Evolutionary conservation across 2,888 invertebrate genomes (phyloP), one percentile per base, ranked within the genome.

Genomic region (Barypeithes pellucidus): DNA sequence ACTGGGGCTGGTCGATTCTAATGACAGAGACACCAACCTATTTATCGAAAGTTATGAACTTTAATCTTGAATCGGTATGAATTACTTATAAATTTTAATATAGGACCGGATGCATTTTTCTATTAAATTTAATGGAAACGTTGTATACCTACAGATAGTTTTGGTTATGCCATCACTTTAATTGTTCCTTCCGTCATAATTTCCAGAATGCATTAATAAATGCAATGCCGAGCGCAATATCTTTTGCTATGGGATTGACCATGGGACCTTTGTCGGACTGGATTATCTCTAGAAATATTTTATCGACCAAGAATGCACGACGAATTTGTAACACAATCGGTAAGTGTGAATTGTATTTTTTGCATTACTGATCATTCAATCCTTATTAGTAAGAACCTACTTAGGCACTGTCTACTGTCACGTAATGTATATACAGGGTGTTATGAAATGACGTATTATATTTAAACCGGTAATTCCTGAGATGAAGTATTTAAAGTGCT

Each of bases 21-120:
- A 69, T 54, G 60, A 69, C 73, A 5, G 73, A 69, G 39, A 54
- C 41, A 22, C 73, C 73, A 29, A 73, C 73, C 14, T 73, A 69
- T 59, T 69, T 73, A 18, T 57, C 73, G 0, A 69, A 69, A 36
- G 43, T 52, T 29, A 69, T 73, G 73, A 45, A 60, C 14, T 73
- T 69, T 43, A 36, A 69, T 12, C 18, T 73, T n/a, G 60, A 63
- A 59, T 69, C 69, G 43, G 73, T 73, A 73, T 69, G 73, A 52
- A 33, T 12, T 14, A 41, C 8, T 16, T 1, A 45, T 8, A 3
- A 39, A 12, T 9, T 50, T n/a, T n/a, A n/a, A n/a, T n/a, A n/a
- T n/a, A n/a, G n/a, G n/a, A n/a, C n/a, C n/a, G n/a, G n/a, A n/a
- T n/a, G n/a, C n/a, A n/a, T n/a, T n/a, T n/a, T n/a, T n/a, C n/a